These are phyloP conservation scores for Parascotia fuliginaria DNA, from an alignment of 2,888 invertebrate genomes.

Conservation along the genomic window DNA sequence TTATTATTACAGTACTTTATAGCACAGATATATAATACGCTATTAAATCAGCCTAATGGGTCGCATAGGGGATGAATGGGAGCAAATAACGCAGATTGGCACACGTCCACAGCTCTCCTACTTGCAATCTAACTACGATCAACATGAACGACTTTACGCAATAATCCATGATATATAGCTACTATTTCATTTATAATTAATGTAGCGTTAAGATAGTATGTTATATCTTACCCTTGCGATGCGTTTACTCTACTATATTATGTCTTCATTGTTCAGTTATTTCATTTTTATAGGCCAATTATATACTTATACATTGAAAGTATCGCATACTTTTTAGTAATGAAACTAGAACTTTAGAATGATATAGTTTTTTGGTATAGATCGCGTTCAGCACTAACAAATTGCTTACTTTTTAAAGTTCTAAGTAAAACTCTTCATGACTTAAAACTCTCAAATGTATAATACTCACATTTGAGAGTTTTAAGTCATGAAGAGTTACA, in stretches of 20 bases:
- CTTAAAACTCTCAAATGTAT: too few relatives aligned
- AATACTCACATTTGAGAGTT: too few relatives aligned
- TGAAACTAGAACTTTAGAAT: too few relatives aligned
- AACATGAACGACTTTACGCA: slow-evolving; percentile 37
- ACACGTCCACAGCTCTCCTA: slow-evolving; percentile 31
- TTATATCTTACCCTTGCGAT: slow-evolving; percentile 24
- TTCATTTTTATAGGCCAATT: slow-evolving; percentile 20
- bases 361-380: too few relatives aligned
- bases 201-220: slow-evolving; percentile 57
- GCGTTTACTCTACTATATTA: slow-evolving; percentile 3
- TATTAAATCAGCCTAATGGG: background rate
- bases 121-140: slow-evolving; percentile 41
- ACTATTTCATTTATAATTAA: slow-evolving; percentile 45
- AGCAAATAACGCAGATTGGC: slow-evolving; percentile 43
- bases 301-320: too few relatives aligned
- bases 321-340: too few relatives aligned
- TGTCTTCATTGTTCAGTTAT: slow-evolving; percentile 20
- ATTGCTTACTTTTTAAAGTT: too few relatives aligned
- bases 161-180: slow-evolving; percentile 37
- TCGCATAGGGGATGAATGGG: slow-evolving; percentile 25
- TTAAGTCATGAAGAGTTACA: too few relatives aligned
- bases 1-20: slow-evolving; percentile 14
- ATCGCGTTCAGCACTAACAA: too few relatives aligned
- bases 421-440: too few relatives aligned
- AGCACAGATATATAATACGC: slow-evolving; percentile 31